phyloP scores from a whole-genome alignment of 30 jellyfish, hydroid and myxozoan genomes.

The Catostylus mosaicus region DNA sequence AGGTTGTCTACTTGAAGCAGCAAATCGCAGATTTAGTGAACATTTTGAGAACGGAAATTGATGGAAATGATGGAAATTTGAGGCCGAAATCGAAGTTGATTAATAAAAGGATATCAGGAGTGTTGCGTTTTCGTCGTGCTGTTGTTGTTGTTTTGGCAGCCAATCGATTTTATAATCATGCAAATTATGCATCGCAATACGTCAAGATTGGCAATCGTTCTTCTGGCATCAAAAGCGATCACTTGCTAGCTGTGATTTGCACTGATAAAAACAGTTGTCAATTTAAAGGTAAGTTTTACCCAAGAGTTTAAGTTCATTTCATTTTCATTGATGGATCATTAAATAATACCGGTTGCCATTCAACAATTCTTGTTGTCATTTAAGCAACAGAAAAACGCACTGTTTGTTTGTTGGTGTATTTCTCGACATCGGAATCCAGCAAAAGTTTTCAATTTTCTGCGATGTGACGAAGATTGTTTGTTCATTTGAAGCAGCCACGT shows the following conservation, averaged over 20 bases:
- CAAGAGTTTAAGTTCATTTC: no score
- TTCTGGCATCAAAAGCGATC: neutral
- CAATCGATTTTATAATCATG: slow-evolving; percentile 49
- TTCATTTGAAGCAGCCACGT: no score
- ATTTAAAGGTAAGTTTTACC: slow-evolving; percentile 23
- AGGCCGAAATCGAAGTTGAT: slow-evolving; percentile 19
- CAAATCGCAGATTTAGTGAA: slow-evolving; percentile 31
- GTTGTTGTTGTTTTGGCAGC: slow-evolving; percentile 73
- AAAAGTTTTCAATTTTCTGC: no score
- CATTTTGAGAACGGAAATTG: slow-evolving; percentile 71
- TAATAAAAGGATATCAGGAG: slow-evolving; percentile 1
- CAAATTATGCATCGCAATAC: slow-evolving; percentile 8
- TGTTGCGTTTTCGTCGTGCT: slow-evolving; percentile 64
- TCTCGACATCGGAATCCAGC: no score
- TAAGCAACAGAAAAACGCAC: no score
- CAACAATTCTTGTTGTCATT: no score
- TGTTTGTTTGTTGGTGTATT: no score
- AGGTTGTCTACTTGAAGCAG: slow-evolving; percentile 20
- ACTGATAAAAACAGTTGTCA: neutral
- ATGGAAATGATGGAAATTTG: slow-evolving; percentile 23
- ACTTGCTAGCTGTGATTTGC: neutral
- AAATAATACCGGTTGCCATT: no score
- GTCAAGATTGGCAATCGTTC: neutral
- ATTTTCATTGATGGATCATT: no score
- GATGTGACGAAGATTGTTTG: no score